Evolutionary conservation across 2,888 invertebrate genomes (phyloP).

Genomic region (Pinctada fucata): DNA sequence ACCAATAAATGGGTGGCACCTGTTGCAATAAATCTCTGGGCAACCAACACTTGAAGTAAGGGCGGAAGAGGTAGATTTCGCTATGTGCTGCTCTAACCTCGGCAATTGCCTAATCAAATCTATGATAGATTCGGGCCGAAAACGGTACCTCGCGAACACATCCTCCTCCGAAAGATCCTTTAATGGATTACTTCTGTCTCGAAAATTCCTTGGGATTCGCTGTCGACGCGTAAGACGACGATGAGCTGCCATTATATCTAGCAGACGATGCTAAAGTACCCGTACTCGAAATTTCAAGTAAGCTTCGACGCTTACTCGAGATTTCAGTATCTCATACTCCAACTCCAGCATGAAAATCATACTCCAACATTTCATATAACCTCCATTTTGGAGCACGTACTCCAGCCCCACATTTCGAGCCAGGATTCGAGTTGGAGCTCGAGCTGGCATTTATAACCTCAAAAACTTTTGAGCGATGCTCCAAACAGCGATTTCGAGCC

Average conservation of each 20-base stretch:
- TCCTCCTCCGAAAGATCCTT: conserved; percentile 5
- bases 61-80: conserved; percentile 7
- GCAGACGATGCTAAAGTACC: background rate
- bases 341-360: conserved; percentile 1
- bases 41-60: background rate
- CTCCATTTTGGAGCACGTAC: background rate
- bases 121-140: conserved; percentile 1
- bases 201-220: background rate
- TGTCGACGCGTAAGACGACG: background rate
- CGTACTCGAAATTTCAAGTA: background rate
- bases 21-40: background rate
- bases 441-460: conserved; percentile 2
- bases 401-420: background rate
- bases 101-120: background rate
- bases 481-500: background rate
- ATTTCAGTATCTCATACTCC: background rate
- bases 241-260: background rate
- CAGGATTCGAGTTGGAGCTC: background rate
- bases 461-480: background rate
- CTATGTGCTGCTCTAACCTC: background rate
- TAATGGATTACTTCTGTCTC: background rate
- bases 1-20: background rate
- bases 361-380: background rate
- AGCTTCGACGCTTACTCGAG: background rate
- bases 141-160: background rate